These are phyloP conservation scores for Paracyclopina nana DNA, from an alignment of 1,140 invertebrate genomes.

Conservation along the genomic window DNA sequence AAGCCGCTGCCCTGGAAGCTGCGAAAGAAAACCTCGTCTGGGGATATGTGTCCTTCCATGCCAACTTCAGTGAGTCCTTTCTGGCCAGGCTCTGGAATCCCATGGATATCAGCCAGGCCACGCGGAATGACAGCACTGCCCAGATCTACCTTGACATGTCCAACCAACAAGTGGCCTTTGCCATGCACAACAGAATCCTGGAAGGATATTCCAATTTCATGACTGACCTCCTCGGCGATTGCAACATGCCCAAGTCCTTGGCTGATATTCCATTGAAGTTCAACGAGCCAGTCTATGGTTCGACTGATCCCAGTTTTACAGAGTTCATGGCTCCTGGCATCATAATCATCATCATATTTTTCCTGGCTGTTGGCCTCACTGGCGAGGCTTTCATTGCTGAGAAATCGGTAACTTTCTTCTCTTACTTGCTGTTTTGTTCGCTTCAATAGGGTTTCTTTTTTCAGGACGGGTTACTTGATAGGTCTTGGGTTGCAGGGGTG, in stretches of 20 bases:
- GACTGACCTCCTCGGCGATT: neutral
- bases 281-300: conserved; percentile 63
- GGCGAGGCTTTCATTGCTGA: conserved; percentile 78
- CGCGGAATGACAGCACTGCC: conserved; percentile 49
- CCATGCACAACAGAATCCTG: neutral
- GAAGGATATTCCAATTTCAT: neutral
- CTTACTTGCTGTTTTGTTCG: too few relatives aligned
- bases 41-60: conserved; percentile 62
- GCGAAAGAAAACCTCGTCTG: conserved; percentile 54
- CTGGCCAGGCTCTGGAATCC: conserved; percentile 45
- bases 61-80: conserved; percentile 64
- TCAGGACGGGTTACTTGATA: conserved; percentile 72
- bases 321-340: conserved; percentile 88
- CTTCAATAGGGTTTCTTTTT: too few relatives aligned
- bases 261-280: neutral
- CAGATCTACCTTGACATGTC: conserved; percentile 63
- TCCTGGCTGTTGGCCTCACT: conserved; percentile 81
- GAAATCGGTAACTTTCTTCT: too few relatives aligned
- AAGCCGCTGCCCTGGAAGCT: conserved; percentile 42
- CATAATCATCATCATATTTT: conserved; percentile 86
- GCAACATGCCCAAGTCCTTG: neutral
- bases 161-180: conserved; percentile 23
- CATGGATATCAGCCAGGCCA: conserved; percentile 45
- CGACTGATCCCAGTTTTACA: conserved; percentile 63
- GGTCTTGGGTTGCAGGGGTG: conserved; percentile 73